A percentile compares a stretch with the other conserved stretches of the same genome.
Conservation (phyloP, 2,888 invertebrate species). For the Dolichopus griseipennis region DNA sequence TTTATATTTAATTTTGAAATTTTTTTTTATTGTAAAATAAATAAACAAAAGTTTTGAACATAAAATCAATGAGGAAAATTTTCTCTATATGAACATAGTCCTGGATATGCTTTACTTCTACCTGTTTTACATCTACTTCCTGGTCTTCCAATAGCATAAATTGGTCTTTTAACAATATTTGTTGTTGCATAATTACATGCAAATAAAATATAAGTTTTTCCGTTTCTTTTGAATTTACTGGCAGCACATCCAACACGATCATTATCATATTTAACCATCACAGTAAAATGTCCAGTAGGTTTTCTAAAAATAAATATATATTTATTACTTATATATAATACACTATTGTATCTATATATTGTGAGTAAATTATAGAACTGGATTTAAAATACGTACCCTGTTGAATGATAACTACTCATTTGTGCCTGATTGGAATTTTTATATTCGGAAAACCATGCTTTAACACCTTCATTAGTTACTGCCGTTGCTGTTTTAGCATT, state of each 20-base stretch:
- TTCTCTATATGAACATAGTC: slow-evolving; percentile 8
- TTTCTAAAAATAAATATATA: background rate
- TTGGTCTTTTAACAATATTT: background rate
- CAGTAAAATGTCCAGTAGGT: slow-evolving; percentile 19
- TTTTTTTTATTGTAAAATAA: too few species aligned
- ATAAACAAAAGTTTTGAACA: too few species aligned
- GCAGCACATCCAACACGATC: slow-evolving; percentile 19
- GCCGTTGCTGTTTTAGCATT: too few species aligned
- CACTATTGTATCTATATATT: too few species aligned
- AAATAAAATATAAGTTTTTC: slow-evolving; percentile 11
- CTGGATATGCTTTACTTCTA: background rate
- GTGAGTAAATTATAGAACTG: too few species aligned
- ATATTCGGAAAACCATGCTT: slow-evolving; percentile 18
- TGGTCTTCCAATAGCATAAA: background rate
- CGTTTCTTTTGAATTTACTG: slow-evolving; percentile 1
- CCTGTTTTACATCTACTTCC: slow-evolving; percentile 13
- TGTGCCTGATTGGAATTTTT: slow-evolving; percentile 11
- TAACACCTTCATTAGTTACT: background rate
- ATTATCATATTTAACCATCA: slow-evolving; percentile 19
- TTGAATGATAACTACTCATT: slow-evolving; percentile 6
- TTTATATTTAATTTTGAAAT: too few species aligned
- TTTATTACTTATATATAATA: too few species aligned
- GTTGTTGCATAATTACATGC: slow-evolving; percentile 10
- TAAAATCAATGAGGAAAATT: too few species aligned
- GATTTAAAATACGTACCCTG: too few species aligned